Conservation (phyloP, 1,140 invertebrate genomes). For the Drosophila ananassae region DNA sequence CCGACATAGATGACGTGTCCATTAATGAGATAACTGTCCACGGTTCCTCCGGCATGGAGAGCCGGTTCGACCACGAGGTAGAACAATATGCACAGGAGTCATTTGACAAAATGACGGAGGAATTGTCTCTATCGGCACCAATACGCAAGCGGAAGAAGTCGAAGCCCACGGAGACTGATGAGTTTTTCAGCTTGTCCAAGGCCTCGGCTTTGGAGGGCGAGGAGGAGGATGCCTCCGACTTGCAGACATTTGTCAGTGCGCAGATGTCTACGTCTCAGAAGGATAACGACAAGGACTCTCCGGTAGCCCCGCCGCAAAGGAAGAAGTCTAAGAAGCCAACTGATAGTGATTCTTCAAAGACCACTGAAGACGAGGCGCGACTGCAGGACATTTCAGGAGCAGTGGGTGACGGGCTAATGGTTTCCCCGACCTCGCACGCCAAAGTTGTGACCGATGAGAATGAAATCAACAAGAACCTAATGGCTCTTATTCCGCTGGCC, state of each 20-base stretch:
- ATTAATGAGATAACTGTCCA: constrained; percentile 87
- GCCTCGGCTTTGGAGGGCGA: constrained; percentile 59
- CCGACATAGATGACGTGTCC: constrained; percentile 93
- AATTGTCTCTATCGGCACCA: constrained; percentile 65
- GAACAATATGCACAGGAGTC: constrained; percentile 74
- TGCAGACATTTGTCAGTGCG: constrained; percentile 87
- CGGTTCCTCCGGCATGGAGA: constrained; percentile 83
- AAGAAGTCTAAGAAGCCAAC: constrained; percentile 82
- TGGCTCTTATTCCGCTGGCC: constrained; percentile 68
- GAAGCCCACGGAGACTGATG: constrained; percentile 83
- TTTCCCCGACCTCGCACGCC: constrained; percentile 45
- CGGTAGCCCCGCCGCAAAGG: constrained; percentile 73
- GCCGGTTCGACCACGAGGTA: constrained; percentile 82
- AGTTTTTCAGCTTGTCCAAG: constrained; percentile 85
- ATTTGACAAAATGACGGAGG: constrained; percentile 78
- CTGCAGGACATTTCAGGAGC: constrained; percentile 85
- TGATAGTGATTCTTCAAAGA: constrained; percentile 79
- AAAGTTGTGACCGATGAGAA: constrained; percentile 64
- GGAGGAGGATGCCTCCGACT: constrained; percentile 86
- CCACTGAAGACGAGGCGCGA: constrained; percentile 75
- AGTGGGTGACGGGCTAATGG: constrained; percentile 85
- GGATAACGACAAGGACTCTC: constrained; percentile 50
- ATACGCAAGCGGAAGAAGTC: constrained; percentile 79
- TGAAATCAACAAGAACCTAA: constrained; percentile 73
- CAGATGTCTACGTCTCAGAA: constrained; percentile 85